Conservation (phyloP, 2,888 invertebrate genomes). For the Pardosa pseudoannulata region DNA sequence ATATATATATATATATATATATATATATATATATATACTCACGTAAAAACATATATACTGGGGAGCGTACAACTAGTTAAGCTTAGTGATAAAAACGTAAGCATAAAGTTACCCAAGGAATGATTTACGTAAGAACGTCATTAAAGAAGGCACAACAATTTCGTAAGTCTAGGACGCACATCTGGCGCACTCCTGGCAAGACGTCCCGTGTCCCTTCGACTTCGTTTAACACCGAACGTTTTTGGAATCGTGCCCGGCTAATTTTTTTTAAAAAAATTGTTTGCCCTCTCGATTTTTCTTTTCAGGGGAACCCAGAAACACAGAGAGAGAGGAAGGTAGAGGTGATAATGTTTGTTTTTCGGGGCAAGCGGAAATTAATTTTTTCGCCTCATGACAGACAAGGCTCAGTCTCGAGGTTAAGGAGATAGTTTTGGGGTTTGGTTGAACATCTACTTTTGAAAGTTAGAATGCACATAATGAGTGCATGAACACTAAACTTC, state of each 20-base stretch:
- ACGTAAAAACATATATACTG: too few species aligned
- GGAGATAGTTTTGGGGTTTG: too few species aligned
- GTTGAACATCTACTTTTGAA: too few species aligned
- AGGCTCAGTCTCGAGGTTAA: background rate
- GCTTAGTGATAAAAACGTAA: too few species aligned
- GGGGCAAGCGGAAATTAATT: constrained; percentile 37
- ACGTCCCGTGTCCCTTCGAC: background rate
- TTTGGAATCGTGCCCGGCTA: background rate
- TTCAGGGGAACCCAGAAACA: background rate
- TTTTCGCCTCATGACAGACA: constrained; percentile 28
- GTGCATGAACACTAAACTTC: too few species aligned
- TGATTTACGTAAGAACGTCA: too few species aligned
- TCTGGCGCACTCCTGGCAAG: background rate
- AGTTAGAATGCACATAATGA: too few species aligned
- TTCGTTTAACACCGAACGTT: background rate
- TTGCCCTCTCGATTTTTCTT: background rate
- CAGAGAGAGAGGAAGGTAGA: constrained; percentile 46
- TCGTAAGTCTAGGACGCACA: background rate
- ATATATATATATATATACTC: too few species aligned
- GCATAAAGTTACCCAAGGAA: too few species aligned
- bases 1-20: too few species aligned
- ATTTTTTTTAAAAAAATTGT: background rate
- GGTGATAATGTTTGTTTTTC: constrained; percentile 57
- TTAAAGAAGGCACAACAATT: background rate
- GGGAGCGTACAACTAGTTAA: too few species aligned